Percentiles rank a stretch among this genome's conserved stretches.
phyloP scores from a whole-genome alignment of 2,797 vertebrate species.

The Botia almorhae region DNA sequence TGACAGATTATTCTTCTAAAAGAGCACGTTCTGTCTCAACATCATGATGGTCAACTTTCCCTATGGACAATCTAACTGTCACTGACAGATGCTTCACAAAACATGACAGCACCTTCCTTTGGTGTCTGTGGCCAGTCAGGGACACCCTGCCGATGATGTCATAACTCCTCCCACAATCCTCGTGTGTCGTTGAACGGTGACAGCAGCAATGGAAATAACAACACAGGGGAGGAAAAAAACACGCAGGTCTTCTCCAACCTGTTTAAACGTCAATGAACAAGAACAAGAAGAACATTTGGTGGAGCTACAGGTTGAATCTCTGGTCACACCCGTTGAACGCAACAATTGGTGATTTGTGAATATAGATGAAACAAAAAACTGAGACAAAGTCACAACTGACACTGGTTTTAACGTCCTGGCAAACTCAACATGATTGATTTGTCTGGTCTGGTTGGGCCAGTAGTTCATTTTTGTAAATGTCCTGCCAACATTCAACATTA shows the following conservation, averaged over 20 bases:
- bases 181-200: not conserved
- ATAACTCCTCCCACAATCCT: slow-evolving; percentile 29
- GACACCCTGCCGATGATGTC: not conserved
- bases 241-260: slow-evolving; percentile 22
- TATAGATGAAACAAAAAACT: not conserved
- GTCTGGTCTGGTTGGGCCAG: not conserved
- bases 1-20: not conserved
- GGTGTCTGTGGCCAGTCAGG: not conserved
- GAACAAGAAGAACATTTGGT: not conserved
- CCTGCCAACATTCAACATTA: not conserved
- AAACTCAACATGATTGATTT: not conserved
- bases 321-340: slow-evolving; percentile 42
- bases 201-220: slow-evolving; percentile 16
- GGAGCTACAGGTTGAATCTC: not conserved
- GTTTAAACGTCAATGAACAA: not conserved
- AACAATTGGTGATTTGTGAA: not conserved
- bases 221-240: not conserved
- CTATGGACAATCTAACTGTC: not conserved
- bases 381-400: not conserved
- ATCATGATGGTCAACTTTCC: slow-evolving; percentile 4
- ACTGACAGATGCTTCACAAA: not conserved
- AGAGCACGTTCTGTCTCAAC: not conserved
- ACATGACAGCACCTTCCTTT: not conserved
- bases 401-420: not conserved
- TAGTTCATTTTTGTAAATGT: not conserved